Evolutionary conservation across 2,797 vertebrate species (phyloP).

Genomic region (Ambastaia sidthimunki): DNA sequence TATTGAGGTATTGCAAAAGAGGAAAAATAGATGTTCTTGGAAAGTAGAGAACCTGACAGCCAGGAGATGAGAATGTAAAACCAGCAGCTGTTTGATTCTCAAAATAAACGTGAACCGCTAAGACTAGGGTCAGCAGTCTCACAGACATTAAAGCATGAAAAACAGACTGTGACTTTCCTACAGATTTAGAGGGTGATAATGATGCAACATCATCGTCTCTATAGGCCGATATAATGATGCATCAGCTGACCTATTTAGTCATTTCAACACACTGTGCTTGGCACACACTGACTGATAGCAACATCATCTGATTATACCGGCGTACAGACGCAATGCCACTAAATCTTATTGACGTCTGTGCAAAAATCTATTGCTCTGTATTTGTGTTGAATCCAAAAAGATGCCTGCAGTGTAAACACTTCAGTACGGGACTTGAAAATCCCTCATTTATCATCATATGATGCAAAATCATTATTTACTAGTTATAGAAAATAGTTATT

Average conservation of each 20-base stretch:
- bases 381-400: slow-evolving; percentile 33
- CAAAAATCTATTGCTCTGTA: slow-evolving; percentile 33
- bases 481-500: slow-evolving; percentile 44
- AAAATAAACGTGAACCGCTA: slow-evolving; percentile 53
- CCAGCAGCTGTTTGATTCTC: slow-evolving; percentile 13
- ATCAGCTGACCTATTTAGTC: slow-evolving; percentile 30
- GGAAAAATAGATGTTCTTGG: neutral
- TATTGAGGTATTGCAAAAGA: neutral
- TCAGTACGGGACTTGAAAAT: slow-evolving; percentile 11
- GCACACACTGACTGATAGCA: slow-evolving; percentile 22
- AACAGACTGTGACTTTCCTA: slow-evolving; percentile 33
- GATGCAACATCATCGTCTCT: slow-evolving; percentile 13
- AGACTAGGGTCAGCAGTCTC: slow-evolving; percentile 51
- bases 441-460: slow-evolving; percentile 34
- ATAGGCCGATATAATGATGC: slow-evolving; percentile 17
- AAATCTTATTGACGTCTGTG: slow-evolving; percentile 49
- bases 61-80: slow-evolving; percentile 17
- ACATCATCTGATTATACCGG: slow-evolving; percentile 30
- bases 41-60: neutral
- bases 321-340: slow-evolving; percentile 24
- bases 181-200: slow-evolving; percentile 39
- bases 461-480: slow-evolving; percentile 42
- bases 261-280: slow-evolving; percentile 9
- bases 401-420: slow-evolving; percentile 41
- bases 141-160: slow-evolving; percentile 29